Base-by-base conservation (phyloP, 2,888 invertebrate species). In the Gymnoscelis rufifasciata region DNA sequence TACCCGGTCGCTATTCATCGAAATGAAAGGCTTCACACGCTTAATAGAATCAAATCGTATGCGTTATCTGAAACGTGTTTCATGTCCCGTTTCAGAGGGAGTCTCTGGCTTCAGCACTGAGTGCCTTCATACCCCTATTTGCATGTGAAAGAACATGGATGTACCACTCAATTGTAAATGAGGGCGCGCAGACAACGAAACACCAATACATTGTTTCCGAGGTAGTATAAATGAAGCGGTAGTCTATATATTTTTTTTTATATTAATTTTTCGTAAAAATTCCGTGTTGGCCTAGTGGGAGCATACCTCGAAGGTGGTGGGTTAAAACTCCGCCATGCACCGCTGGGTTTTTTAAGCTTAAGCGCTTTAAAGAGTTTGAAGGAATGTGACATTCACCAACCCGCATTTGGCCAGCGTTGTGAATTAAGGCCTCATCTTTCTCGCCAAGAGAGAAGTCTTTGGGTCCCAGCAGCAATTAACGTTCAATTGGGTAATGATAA, bases 51-150 rank as follows among this genome's bases (percentile, higher is more conserved):
- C 68, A 71, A 80, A 79, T 75, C 66, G 68, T 71, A 78, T 82
- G 76, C 73, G 71, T 76, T 78, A 74, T 71, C 68, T 76, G 72
- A 83, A 78, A 79, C 75, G 74, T 69, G 72, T 76, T 78, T 66
- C 73, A 68, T 76, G 73, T 77, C 71, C 59, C 62, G 64, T 66
- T 64, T 66, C 66, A 54, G 51, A 47, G 49, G 47, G 51, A 54
- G 45, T 38, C 50, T 38, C 39, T 39, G 33, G 41, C 45, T 42
- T 45, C 38, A 41, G 45, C 44, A 42, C 50, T 50, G 45, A 50
- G 45, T 50, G 54, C 42, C 47, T 62, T 57, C 56, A 56, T 60
- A 55, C 61, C 64, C 57, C 53, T 62, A 80, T 80, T 80, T 78
- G 73, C 78, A 80, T 80, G 58, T 71, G 74, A 80, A 78, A 80